Evolutionary conservation across 2,888 invertebrate genomes (phyloP).

Genomic region (Zelleria hepariella): DNA sequence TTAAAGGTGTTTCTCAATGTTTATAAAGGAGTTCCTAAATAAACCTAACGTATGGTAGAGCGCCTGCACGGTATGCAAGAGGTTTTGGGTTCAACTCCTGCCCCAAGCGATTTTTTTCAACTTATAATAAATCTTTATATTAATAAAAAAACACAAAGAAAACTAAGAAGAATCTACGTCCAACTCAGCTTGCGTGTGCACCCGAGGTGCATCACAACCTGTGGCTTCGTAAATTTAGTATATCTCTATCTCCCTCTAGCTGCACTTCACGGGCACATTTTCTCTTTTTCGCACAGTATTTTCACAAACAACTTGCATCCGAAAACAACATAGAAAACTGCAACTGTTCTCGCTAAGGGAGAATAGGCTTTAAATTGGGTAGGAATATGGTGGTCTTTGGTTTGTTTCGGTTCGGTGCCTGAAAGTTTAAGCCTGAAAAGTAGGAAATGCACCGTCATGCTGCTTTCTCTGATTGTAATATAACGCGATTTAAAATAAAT

Average conservation of each 20-base stretch:
- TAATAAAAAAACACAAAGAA: too few species aligned
- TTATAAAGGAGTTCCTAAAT: too few species aligned
- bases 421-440: conserved; percentile 44
- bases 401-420: conserved; percentile 20
- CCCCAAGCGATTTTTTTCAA: too few species aligned
- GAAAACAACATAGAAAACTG: conserved; percentile 68
- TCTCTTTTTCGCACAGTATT: conserved; percentile 51
- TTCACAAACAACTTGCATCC: conserved; percentile 71
- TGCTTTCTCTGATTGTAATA: conserved; percentile 66
- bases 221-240: conserved; percentile 70
- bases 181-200: conserved; percentile 38
- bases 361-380: conserved; percentile 21
- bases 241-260: conserved; percentile 42
- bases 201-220: conserved; percentile 64
- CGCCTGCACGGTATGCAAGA: too few species aligned
- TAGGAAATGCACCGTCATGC: conserved; percentile 51
- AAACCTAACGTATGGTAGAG: too few species aligned
- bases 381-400: conserved; percentile 24
- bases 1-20: too few species aligned
- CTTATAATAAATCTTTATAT: too few species aligned
- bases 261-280: conserved; percentile 19
- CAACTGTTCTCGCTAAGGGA: conserved; percentile 22
- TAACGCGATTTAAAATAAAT: conserved; percentile 64
- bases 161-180: conserved; percentile 6
- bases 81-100: too few species aligned